Evolutionary conservation across 2,113 vertebrate genomes (phyloP).

Genomic region (Canis aureus): DNA sequence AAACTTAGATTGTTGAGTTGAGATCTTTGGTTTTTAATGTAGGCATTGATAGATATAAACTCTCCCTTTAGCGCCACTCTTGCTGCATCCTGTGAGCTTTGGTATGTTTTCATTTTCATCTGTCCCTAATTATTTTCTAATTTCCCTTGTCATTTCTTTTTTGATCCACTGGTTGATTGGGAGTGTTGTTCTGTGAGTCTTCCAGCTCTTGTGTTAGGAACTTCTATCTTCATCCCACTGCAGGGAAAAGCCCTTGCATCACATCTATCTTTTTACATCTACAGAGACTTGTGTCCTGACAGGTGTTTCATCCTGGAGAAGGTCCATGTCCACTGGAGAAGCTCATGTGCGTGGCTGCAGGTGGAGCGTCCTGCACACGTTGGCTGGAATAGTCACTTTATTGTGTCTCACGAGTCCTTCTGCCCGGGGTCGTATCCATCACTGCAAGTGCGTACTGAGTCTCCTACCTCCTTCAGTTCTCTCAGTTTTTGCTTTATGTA

Average conservation of each 20-base stretch:
- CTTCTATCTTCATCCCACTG: background rate
- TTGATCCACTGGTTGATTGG: background rate
- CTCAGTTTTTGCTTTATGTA: background rate
- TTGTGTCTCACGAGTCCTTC: background rate
- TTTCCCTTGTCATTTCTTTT: background rate
- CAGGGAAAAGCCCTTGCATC: no score
- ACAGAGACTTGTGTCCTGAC: background rate
- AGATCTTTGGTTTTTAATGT: background rate
- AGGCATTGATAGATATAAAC: background rate
- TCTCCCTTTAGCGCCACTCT: background rate
- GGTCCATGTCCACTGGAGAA: background rate
- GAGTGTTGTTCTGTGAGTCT: background rate
- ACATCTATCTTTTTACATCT: background rate
- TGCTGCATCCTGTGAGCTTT: background rate
- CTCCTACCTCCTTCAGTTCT: background rate
- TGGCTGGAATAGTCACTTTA: background rate
- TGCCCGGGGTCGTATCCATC: no score
- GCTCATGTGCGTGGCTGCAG: no score
- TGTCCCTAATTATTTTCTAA: background rate
- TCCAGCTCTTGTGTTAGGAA: background rate
- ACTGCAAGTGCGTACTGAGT: background rate
- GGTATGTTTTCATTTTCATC: background rate
- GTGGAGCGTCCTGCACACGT: rapidly evolving
- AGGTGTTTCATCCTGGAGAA: background rate
- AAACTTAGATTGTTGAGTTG: background rate